Evolutionary conservation across 2,888 invertebrate species (phyloP), one percentile per base, ranked within the genome.

Genomic region (Blastobasis adustella): DNA sequence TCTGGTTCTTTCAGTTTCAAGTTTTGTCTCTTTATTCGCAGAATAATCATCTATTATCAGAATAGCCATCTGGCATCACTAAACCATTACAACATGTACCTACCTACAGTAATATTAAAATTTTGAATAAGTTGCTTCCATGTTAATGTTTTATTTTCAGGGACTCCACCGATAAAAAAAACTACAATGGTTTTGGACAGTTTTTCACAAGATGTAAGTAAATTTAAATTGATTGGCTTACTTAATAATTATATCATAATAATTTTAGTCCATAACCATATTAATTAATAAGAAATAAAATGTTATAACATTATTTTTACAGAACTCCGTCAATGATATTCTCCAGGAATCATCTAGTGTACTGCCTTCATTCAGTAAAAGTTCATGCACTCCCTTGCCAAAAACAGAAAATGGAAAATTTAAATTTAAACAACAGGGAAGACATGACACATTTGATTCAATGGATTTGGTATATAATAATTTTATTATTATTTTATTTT

Each of bases 111-210:
- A 23, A 23, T 23, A 23, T 23, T 23, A 3, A 23, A 23, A 23
- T 23, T 23, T 23, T 23, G 3, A 23, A 23, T 23, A 23, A 23
- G 2, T 23, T 23, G 23, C 23, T 23, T 23, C 23, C 23, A 23
- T 23, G 23, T 23, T 23, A 23, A 23, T 23, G 23, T 23, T 23
- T 23, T 3, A 23, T 23, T 65, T 79, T 45, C 64, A 82, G 82
- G 73, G 69, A 75, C 72, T 40, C 79, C 82, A 54, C 82, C 80
- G 39, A 66, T 76, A 38, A 80, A 74, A 59, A 64, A 56, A 10
- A 58, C 53, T 43, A 7, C 53, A 50, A 54, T 55, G 49, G 57
- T 23, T 1, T 23, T 23, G 23, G 23, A 23, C 2, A 23, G 23
- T 23, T 23, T 23, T 23, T 23, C 23, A 23, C 23, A 23, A 2